phyloP scores from a whole-genome alignment of 2,888 invertebrate genomes.

The Drosophila austrosaltans region DNA sequence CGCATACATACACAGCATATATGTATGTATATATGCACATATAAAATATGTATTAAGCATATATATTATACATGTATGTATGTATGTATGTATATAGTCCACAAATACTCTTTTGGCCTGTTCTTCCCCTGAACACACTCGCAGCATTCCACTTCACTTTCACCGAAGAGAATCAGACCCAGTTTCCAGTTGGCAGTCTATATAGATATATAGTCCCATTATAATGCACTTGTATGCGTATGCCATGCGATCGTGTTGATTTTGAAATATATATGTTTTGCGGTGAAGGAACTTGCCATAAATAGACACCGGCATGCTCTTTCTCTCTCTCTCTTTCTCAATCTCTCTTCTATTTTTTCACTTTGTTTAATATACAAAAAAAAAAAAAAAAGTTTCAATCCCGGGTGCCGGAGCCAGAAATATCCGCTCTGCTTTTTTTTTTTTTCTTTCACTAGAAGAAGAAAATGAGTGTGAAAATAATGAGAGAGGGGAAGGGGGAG shows the following conservation, averaged over 20 bases:
- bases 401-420: slow-evolving; percentile 18
- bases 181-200: background rate
- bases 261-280: slow-evolving; percentile 61
- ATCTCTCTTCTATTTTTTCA: slow-evolving; percentile 7
- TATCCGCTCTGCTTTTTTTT: slow-evolving; percentile 9
- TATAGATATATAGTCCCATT: slow-evolving; percentile 21
- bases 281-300: slow-evolving; percentile 71
- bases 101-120: background rate
- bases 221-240: slow-evolving; percentile 56
- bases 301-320: slow-evolving; percentile 57
- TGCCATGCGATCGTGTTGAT: slow-evolving; percentile 43
- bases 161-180: background rate
- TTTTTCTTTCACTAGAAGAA: background rate
- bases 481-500: background rate
- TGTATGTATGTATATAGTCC: background rate
- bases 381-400: background rate
- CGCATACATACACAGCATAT: background rate
- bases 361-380: background rate
- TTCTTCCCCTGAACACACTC: background rate
- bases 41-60: too few species aligned
- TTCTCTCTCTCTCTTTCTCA: background rate
- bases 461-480: background rate
- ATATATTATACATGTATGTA: background rate
- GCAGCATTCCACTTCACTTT: too few species aligned
- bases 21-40: too few species aligned